Conservation (phyloP, 2,888 invertebrate species). For the Eulithis prunata region DNA sequence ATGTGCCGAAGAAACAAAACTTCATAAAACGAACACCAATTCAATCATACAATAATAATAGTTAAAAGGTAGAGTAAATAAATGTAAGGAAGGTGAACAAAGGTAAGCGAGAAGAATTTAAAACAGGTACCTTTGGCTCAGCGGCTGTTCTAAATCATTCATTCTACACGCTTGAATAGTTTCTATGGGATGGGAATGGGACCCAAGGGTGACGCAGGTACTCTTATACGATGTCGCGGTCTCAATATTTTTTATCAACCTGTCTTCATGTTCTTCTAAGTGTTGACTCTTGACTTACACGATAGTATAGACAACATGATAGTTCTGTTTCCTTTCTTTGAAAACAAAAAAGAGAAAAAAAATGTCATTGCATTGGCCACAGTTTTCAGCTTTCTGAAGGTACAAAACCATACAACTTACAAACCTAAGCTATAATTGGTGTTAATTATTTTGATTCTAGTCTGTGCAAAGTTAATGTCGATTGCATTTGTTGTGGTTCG, state of each 20-base stretch:
- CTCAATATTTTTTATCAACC: conserved; percentile 57
- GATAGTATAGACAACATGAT: neutral
- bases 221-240: conserved; percentile 47
- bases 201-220: conserved; percentile 71
- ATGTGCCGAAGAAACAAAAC: conserved; percentile 18
- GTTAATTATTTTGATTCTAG: too few relatives aligned
- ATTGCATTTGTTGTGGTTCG: too few relatives aligned
- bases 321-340: too few relatives aligned
- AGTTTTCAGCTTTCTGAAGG: too few relatives aligned
- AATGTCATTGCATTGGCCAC: too few relatives aligned
- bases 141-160: conserved; percentile 68
- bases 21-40: conserved; percentile 31
- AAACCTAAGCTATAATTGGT: too few relatives aligned
- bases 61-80: conserved; percentile 42
- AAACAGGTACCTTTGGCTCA: conserved; percentile 54
- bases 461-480: too few relatives aligned
- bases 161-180: conserved; percentile 72
- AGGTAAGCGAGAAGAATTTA: conserved; percentile 56
- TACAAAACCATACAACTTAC: too few relatives aligned
- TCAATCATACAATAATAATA: conserved; percentile 41
- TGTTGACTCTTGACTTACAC: conserved; percentile 34
- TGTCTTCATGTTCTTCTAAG: conserved; percentile 51
- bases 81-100: conserved; percentile 17
- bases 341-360: too few relatives aligned
- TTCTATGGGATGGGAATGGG: conserved; percentile 63